A percentile compares a stretch with the other conserved stretches of the same genome.
These are phyloP conservation scores for Lerista edwardsae DNA, from an alignment of 2,797 vertebrate genomes.

Conservation along the genomic window DNA sequence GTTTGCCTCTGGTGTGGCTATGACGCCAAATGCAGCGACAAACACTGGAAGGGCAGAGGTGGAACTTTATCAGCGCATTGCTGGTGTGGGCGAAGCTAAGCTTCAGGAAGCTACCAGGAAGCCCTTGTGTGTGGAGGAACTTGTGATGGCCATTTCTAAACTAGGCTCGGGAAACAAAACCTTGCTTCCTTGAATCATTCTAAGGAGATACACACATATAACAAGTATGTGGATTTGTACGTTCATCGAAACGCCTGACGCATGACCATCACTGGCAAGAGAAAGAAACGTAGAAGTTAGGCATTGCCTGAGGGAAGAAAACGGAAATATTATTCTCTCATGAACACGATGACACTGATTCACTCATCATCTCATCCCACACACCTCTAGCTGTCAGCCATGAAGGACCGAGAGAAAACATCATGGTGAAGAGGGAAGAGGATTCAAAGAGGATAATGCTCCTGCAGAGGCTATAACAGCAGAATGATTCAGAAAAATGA, in stretches of 20 bases:
- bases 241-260: slow-evolving; percentile 30
- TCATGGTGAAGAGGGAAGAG: slow-evolving; percentile 64
- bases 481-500: slow-evolving; percentile 65
- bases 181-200: too few relatives aligned
- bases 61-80: too few relatives aligned
- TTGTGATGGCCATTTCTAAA: too few relatives aligned
- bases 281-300: slow-evolving; percentile 58
- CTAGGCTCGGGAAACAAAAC: too few relatives aligned
- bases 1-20: background rate
- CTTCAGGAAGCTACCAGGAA: too few relatives aligned
- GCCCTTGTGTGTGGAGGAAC: too few relatives aligned
- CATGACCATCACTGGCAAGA: slow-evolving; percentile 59
- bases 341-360: slow-evolving; percentile 62
- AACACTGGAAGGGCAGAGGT: too few relatives aligned
- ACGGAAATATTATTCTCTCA: slow-evolving; percentile 63
- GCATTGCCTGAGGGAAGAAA: slow-evolving; percentile 53
- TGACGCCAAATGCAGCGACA: too few relatives aligned
- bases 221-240: background rate
- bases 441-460: slow-evolving; percentile 60
- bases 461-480: slow-evolving; percentile 63
- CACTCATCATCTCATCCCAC: slow-evolving; percentile 69
- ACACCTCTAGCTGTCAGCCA: slow-evolving; percentile 71
- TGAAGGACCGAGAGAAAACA: slow-evolving; percentile 60
- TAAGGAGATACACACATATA: too few relatives aligned
- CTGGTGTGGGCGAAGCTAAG: too few relatives aligned